These are phyloP conservation scores for Pilophorus perplexus DNA, from an alignment of 2,888 invertebrate genomes.

Conservation along the genomic window DNA sequence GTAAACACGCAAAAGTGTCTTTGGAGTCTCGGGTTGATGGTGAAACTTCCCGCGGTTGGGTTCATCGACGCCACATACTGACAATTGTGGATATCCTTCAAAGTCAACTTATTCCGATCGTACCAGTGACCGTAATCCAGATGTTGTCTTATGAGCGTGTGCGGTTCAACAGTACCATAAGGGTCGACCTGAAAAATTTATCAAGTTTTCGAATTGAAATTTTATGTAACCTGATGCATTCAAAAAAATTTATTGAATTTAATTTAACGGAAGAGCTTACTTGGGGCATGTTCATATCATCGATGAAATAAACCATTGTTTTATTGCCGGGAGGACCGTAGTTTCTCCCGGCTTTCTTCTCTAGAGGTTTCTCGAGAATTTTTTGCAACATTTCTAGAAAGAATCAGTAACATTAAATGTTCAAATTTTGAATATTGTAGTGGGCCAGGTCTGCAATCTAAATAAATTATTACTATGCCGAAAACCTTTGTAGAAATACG, in stretches of 20 bases:
- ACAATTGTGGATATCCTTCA: slow-evolving; percentile 95
- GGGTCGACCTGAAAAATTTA: slow-evolving; percentile 58
- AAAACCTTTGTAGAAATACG: too few species aligned
- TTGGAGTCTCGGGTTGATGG: slow-evolving; percentile 90
- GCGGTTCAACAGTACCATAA: slow-evolving; percentile 95
- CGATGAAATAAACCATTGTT: slow-evolving; percentile 89
- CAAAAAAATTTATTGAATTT: too few species aligned
- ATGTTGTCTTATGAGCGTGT: slow-evolving; percentile 92
- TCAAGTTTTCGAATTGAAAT: background rate
- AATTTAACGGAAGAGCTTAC: slow-evolving; percentile 54
- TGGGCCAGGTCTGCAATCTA: too few species aligned
- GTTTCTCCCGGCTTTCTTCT: slow-evolving; percentile 93
- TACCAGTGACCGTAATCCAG: slow-evolving; percentile 96
- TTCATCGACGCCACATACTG: slow-evolving; percentile 98
- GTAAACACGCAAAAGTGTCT: slow-evolving; percentile 87
- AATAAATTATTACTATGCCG: too few species aligned
- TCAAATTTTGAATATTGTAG: background rate
- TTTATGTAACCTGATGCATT: background rate
- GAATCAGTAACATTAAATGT: background rate
- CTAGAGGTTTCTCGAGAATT: slow-evolving; percentile 88
- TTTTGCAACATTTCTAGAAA: slow-evolving; percentile 77
- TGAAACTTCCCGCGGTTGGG: slow-evolving; percentile 95
- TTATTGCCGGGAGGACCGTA: slow-evolving; percentile 95
- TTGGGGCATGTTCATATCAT: slow-evolving; percentile 98
- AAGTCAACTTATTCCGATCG: slow-evolving; percentile 78